Evolutionary conservation across 2,113 vertebrate genomes (phyloP), one percentile per base, ranked within the genome.

Genomic region (Silurus asotus): DNA sequence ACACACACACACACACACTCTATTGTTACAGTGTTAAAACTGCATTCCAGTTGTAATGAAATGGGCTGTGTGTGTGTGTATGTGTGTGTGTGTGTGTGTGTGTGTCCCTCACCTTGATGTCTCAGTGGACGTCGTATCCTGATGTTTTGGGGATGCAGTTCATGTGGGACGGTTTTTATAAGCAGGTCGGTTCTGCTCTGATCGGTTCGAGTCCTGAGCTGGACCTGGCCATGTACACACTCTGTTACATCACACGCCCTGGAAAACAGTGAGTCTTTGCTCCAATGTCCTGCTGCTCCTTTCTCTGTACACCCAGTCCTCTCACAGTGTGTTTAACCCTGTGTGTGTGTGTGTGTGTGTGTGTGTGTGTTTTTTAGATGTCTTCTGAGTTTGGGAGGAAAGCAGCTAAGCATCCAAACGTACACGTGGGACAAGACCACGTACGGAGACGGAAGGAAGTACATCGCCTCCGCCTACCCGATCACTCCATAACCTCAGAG

Each of bases 201-300:
- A 96, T 99, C 0, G 97, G 98, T 91, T 94, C 87, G 92, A 99
- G 98, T 90, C 98, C 98, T 0, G 98, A 99, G 87, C 98, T 98
- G 8, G 98, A 99, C 86, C 94, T 99, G 10, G 96, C 96, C 0
- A 81, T 98, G 4, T 99, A 97, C 91, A 95, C 95, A 0, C 88
- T 99, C 75, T 99, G 97, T 93, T 99, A 97, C 93, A 96, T 99
- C 4, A 89, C 96, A 0, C 95, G 96, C 0, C 97, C 97, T 0
- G 96, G 97, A 23, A 95, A 94, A 92, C 83, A n/a, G 97, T 99
- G 87, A 97, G 97, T 94, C 17, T 37, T 37, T 37, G 19, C 4
- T 7, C 5, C 10, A 1, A 11, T 4, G 0, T 58, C 2, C 48
- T 37, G 28, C n/a, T 69, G 15, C 9, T 51, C 10, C 48, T 7